Evolutionary conservation across 2,797 vertebrate genomes (phyloP).

Genomic region (Mus caroli): DNA sequence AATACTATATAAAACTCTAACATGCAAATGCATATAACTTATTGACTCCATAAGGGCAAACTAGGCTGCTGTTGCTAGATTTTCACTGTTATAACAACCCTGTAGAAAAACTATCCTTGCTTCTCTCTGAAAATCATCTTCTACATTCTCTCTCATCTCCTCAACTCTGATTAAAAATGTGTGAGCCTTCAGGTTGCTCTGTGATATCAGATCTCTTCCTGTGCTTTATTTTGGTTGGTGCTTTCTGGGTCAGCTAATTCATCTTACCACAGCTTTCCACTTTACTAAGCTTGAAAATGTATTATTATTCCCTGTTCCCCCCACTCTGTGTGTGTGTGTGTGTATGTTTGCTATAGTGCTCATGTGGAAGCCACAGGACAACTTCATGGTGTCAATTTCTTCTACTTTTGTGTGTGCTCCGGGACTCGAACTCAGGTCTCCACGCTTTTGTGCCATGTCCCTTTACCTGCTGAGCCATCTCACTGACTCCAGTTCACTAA

Average conservation of each 20-base stretch:
- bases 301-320: background rate
- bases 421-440: background rate
- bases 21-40: background rate
- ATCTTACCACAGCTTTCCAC: background rate
- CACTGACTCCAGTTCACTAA: background rate
- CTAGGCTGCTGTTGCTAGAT: background rate
- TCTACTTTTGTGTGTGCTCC: background rate
- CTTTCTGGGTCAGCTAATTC: background rate
- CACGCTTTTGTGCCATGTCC: background rate
- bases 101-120: background rate
- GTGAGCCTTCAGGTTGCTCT: background rate
- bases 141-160: background rate
- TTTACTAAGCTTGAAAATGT: background rate
- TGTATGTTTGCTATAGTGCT: background rate
- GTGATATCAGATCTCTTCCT: background rate
- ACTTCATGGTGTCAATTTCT: background rate
- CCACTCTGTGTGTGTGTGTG: background rate
- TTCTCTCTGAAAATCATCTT: background rate
- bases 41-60: background rate
- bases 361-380: background rate
- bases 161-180: background rate
- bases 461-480: background rate
- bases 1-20: background rate
- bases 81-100: background rate
- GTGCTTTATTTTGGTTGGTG: background rate